phyloP scores from a whole-genome alignment of 2,888 invertebrate species.

The Volucella bombylans region DNA sequence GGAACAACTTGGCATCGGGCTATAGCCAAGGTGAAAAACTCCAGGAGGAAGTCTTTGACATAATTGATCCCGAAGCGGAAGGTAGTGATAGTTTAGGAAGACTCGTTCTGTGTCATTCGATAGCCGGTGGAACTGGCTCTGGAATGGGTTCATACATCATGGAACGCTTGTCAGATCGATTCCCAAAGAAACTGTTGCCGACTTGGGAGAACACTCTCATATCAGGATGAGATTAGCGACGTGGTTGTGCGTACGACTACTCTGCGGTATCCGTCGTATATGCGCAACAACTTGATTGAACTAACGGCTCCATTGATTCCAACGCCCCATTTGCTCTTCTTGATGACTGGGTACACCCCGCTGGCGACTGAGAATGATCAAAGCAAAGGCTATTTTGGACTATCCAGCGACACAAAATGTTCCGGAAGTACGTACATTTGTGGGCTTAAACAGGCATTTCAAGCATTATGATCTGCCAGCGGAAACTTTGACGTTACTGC shows the following conservation, averaged over 20 bases:
- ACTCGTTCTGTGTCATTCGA: constrained; percentile 98
- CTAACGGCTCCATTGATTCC: constrained; percentile 98
- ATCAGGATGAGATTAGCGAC: too few relatives aligned
- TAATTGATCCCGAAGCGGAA: constrained; percentile 99
- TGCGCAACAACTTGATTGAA: constrained; percentile 99
- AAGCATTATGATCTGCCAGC: too few relatives aligned
- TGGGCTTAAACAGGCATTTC: too few relatives aligned
- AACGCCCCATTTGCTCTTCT: constrained; percentile 98
- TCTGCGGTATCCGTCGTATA: constrained; percentile 94
- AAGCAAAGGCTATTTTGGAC: too few relatives aligned
- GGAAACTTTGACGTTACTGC: too few relatives aligned
- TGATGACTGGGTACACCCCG: constrained; percentile 99
- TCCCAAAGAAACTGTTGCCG: too few relatives aligned
- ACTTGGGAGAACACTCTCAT: too few relatives aligned
- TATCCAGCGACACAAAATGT: too few relatives aligned
- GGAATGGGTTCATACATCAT: too few relatives aligned
- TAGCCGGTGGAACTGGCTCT: too few relatives aligned
- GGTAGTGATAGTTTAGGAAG: constrained; percentile 99
- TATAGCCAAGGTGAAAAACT: constrained; percentile 96
- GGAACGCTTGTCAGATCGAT: too few relatives aligned
- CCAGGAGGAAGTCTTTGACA: constrained; percentile 99
- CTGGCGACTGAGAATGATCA: constrained; percentile 93
- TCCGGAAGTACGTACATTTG: too few relatives aligned
- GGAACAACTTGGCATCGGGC: constrained; percentile 99
- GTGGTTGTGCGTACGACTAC: constrained; percentile 99